Evolutionary conservation across 2,797 vertebrate genomes (phyloP), one percentile per base, ranked within the genome.

Genomic region (Macroramphosus scolopax): DNA sequence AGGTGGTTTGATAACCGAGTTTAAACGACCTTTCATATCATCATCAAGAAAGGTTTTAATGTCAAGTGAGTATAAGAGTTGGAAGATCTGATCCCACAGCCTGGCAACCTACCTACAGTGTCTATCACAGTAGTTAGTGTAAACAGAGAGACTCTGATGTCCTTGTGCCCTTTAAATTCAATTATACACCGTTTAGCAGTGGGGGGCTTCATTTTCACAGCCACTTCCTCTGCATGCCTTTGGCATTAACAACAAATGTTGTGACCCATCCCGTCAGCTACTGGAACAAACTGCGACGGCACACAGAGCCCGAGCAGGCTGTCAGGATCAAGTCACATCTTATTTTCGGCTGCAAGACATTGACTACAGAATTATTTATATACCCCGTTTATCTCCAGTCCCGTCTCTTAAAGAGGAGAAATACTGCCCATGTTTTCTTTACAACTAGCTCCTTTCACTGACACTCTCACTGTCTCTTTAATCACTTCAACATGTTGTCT

Each of bases 241-340:
- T 80, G 83, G 72, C 80, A 57, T 77, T 73, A 75, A 70, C 63
- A 63, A 72, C 51, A 80, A 78, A 84, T 78, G 75, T 81, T 84
- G 82, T 83, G 83, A 82, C 70, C 83, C 47, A 12, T 63, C 44
- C 36, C 35, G 13, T 83, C 75, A 77, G 40, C 78, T 38, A 37
- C 51, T 53, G 63, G 74, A 78, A 72, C 65, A 63, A 73, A 81
- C 45, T 46, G 62, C 10, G 18, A 13, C 47, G 30, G 51, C 73
- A 78, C 66, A 43, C 70, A 25, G 71, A 58, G 61, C 56, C 30
- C 18, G 43, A 43, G 32, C 48, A n/a, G 44, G 42, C 69, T 54
- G 72, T 73, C 75, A 63, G 49, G 64, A 43, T 48, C 48, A 11
- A 77, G 65, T 74, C 69, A 72, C 70, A 58, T 61, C 60, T 54